A percentile compares a stretch with the other conserved stretches of the same genome.
Conservation (phyloP, 1,140 invertebrate genomes). For the Drosophila parvula region DNA sequence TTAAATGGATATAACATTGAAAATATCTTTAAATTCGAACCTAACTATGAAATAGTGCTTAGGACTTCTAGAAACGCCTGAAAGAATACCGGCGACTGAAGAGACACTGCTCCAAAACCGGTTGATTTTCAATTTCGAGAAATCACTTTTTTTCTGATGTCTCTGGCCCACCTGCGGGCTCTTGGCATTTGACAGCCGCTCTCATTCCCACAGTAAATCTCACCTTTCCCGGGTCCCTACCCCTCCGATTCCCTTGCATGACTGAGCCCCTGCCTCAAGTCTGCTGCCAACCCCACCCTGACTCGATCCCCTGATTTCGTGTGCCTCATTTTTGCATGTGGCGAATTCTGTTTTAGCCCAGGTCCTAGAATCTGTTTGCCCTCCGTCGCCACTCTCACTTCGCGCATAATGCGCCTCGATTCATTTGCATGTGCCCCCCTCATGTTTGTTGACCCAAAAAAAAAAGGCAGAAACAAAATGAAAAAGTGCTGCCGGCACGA, state of each 20-base stretch:
- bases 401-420: conserved; percentile 34
- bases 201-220: conserved; percentile 36
- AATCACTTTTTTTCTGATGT: conserved; percentile 12
- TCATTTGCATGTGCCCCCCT: conserved; percentile 41
- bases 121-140: background rate
- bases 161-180: conserved; percentile 15
- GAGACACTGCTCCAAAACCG: background rate
- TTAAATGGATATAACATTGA: too few relatives aligned
- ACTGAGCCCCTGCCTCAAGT: conserved; percentile 14
- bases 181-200: conserved; percentile 26
- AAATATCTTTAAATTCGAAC: too few relatives aligned
- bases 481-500: conserved; percentile 53
- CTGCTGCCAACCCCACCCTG: background rate
- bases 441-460: conserved; percentile 74
- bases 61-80: background rate
- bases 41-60: too few relatives aligned
- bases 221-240: background rate
- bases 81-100: background rate
- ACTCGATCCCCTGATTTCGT: conserved; percentile 33
- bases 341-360: conserved; percentile 17
- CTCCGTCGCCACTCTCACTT: conserved; percentile 55
- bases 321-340: conserved; percentile 44
- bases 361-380: conserved; percentile 36
- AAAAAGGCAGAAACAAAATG: conserved; percentile 12
- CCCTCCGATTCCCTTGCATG: conserved; percentile 12